Conservation (phyloP, 2,888 invertebrate genomes). For the Tridacna crocea region DNA sequence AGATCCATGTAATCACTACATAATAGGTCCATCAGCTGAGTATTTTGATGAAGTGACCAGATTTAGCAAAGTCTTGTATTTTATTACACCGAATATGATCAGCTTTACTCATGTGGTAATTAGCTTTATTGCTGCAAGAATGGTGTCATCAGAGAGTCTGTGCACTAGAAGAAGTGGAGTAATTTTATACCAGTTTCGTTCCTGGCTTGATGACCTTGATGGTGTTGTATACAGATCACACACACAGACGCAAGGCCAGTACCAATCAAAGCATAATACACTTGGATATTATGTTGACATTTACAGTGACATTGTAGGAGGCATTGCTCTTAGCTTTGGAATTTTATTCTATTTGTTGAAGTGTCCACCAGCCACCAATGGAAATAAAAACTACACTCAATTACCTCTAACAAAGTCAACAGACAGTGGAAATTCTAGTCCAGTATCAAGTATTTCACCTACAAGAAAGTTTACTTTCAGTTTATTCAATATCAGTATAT, state of each 20-base stretch:
- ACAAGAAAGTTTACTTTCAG: slow-evolving; percentile 54
- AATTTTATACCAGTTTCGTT: slow-evolving; percentile 91
- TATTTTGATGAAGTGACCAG: slow-evolving; percentile 88
- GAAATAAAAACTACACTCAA: slow-evolving; percentile 42
- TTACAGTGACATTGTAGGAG: slow-evolving; percentile 91
- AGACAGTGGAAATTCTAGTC: slow-evolving; percentile 45
- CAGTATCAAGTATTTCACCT: slow-evolving; percentile 48
- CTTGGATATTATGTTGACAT: slow-evolving; percentile 93
- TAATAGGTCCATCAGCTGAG: slow-evolving; percentile 91
- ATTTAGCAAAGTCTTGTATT: slow-evolving; percentile 86
- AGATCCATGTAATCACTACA: slow-evolving; percentile 93
- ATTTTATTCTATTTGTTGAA: slow-evolving; percentile 66
- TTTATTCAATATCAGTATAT: slow-evolving; percentile 40
- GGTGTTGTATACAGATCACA: slow-evolving; percentile 93
- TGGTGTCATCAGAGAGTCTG: slow-evolving; percentile 90
- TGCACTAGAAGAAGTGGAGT: slow-evolving; percentile 90
- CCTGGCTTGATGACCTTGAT: slow-evolving; percentile 93
- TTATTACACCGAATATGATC: slow-evolving; percentile 93
- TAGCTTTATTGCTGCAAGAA: slow-evolving; percentile 90
- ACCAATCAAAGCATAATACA: slow-evolving; percentile 87
- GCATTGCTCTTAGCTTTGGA: slow-evolving; percentile 84
- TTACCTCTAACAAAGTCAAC: slow-evolving; percentile 51
- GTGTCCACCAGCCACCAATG: slow-evolving; percentile 47
- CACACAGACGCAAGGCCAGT: slow-evolving; percentile 59
- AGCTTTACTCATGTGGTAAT: slow-evolving; percentile 92